Evolutionary conservation across 53 echinoderm and acorn worm species (phyloP).

Genomic region (Apostichopus leukothele): DNA sequence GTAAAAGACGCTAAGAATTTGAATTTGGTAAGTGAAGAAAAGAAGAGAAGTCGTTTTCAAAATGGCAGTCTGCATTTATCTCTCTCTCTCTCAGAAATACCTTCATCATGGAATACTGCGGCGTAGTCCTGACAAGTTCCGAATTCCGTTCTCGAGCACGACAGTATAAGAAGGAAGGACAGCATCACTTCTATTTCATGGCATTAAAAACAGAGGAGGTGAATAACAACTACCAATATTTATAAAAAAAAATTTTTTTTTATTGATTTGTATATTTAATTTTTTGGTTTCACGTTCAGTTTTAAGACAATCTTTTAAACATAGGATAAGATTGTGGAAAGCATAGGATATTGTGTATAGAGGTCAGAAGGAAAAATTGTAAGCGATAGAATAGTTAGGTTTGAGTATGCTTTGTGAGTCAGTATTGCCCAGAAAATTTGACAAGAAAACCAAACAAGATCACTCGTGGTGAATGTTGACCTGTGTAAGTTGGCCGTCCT

Average conservation of each 20-base stretch:
- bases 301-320: not conserved
- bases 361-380: too few relatives aligned
- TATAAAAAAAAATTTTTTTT: too few relatives aligned
- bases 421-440: too few relatives aligned
- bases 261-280: too few relatives aligned
- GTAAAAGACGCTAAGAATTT: too few relatives aligned
- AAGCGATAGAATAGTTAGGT: too few relatives aligned
- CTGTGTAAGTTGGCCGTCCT: too few relatives aligned
- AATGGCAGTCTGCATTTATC: not conserved
- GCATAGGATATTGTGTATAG: too few relatives aligned
- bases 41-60: not conserved
- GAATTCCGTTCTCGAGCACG: constrained; percentile 82
- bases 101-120: constrained; percentile 93
- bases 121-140: constrained; percentile 82
- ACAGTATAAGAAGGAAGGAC: constrained; percentile 84
- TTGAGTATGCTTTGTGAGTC: too few relatives aligned
- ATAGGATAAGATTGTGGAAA: not conserved
- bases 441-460: too few relatives aligned
- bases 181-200: constrained; percentile 95
- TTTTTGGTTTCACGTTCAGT: too few relatives aligned
- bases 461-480: too few relatives aligned
- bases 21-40: not conserved
- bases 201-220: constrained; percentile 92
- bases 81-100: constrained; percentile 54
- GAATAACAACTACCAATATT: not conserved